Evolutionary conservation across 1,140 invertebrate genomes (phyloP), one percentile per base, ranked within the genome.

Genomic region (Papilio aristodemus): DNA sequence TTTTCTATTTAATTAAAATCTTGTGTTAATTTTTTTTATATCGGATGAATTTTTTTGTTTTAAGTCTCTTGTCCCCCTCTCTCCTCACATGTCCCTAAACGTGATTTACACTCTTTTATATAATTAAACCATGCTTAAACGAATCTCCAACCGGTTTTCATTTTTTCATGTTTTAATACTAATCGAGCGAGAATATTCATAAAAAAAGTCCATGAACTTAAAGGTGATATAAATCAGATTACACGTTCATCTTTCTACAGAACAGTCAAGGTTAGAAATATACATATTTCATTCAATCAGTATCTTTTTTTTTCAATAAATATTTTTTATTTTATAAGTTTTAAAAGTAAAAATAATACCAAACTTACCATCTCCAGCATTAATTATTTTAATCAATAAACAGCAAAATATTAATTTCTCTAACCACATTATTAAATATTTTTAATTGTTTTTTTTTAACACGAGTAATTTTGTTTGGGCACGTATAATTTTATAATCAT

Each of bases 281-380:
- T 4, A 39, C 11, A 39, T 39, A 8, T 9, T 14, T 14, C 7
- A 46, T n/a, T n/a, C n/a, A n/a, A 32, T 3, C 2, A 32, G 27
- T 32, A 3, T 32, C 6, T 3, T 32, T 32, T 32, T 32, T 3
- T 32, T 32, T 6, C 27, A 32, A 32, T 6, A 2, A 32, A 3
- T 32, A 32, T 32, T 32, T 32, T 32, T 3, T n/a, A 17, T 4
- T 17, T 43, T 3, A 7, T 3, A 13, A 14, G 14, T 43, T 38
- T 38, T 0, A 14, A 43, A 17, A 54, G 22, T 4, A 19, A 22
- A 54, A 54, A 54, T 13, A 54, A 5, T 22, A 9, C 7, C 3
- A 54, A 54, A 54, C 46, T 54, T 11, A 54, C 46, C 19, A 4
- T 54, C 9, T 11, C 22, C 17, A 46, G 46, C 46, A 54, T 54